These are phyloP conservation scores for Brachycybe producta DNA, from an alignment of 2,888 invertebrate species.

Conservation along the genomic window DNA sequence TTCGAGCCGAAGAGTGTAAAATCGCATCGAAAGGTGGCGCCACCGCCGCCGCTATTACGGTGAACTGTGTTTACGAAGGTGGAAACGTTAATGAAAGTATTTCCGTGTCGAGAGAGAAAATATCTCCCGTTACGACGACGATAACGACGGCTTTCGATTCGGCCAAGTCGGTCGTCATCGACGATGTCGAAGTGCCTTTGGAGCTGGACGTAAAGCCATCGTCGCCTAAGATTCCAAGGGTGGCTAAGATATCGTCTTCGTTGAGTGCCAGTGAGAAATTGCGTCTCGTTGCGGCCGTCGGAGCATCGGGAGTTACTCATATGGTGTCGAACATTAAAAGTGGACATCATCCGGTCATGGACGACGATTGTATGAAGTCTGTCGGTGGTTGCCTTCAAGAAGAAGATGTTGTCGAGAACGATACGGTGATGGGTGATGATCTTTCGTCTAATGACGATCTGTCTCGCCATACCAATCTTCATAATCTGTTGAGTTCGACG, in stretches of 20 bases:
- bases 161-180: too few relatives aligned
- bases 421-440: conserved; percentile 16
- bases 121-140: too few relatives aligned
- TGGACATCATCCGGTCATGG: conserved; percentile 18
- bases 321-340: neutral
- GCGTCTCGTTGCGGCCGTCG: neutral
- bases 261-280: neutral
- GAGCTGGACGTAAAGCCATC: neutral
- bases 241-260: conserved; percentile 1
- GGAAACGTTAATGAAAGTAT: too few relatives aligned
- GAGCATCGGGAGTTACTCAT: neutral
- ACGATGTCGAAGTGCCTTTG: conserved; percentile 10
- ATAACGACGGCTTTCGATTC: too few relatives aligned
- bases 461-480: neutral
- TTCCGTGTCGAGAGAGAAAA: too few relatives aligned
- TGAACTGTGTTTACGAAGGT: too few relatives aligned
- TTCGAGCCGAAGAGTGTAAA: too few relatives aligned
- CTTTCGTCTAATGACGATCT: conserved; percentile 12
- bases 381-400: too few relatives aligned
- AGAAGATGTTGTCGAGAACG: conserved; percentile 14
- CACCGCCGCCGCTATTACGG: too few relatives aligned
- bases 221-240: neutral
- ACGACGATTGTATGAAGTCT: too few relatives aligned
- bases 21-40: too few relatives aligned
- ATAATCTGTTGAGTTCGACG: neutral